These are phyloP conservation scores for Rugalucina vietnamica DNA, from an alignment of 2,888 invertebrate genomes.

Conservation along the genomic window DNA sequence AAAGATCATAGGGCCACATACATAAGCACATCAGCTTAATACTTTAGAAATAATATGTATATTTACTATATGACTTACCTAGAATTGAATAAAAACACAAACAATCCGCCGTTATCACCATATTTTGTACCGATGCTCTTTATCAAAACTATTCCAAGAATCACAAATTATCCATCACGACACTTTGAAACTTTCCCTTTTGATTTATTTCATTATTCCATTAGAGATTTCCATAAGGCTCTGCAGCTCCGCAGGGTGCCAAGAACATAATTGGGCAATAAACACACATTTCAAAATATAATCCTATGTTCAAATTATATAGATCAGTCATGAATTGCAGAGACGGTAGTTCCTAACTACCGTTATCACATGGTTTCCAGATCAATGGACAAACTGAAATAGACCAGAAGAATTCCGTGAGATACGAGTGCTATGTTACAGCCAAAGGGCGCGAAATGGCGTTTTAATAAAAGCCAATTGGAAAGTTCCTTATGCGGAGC, in stretches of 20 bases:
- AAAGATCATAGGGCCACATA: no score
- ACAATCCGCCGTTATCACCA: background rate
- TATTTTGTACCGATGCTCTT: background rate
- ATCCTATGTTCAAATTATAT: background rate
- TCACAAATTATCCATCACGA: background rate
- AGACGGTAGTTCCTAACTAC: background rate
- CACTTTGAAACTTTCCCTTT: background rate
- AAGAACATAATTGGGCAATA: background rate
- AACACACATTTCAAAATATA: background rate
- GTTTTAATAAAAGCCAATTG: slow-evolving; percentile 8
- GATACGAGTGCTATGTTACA: background rate
- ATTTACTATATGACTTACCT: slow-evolving; percentile 1
- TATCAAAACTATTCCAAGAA: background rate
- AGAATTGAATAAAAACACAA: background rate
- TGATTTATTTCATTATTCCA: background rate
- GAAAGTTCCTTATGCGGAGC: background rate
- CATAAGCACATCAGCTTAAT: no score
- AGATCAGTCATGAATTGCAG: background rate
- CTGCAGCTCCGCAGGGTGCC: background rate
- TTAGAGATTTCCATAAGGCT: background rate
- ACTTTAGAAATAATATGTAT: no score
- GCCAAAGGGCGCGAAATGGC: slow-evolving; percentile 6
- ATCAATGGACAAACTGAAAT: background rate
- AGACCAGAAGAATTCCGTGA: background rate
- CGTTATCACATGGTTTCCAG: background rate